phyloP scores from a whole-genome alignment of 2,797 vertebrate species.

The Limosa lapponica region DNA sequence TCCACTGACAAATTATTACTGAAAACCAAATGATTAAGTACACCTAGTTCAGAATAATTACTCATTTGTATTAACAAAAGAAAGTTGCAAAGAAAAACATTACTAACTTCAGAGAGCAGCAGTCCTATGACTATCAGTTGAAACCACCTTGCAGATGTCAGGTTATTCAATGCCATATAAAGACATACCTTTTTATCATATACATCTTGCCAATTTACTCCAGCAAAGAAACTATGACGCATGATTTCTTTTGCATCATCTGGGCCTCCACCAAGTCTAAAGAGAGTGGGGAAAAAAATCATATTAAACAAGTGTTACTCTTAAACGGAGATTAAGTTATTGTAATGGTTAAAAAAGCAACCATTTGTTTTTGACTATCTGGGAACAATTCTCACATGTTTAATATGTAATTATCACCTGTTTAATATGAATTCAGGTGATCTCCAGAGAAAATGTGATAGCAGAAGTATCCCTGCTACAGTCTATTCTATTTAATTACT shows the following conservation, averaged over 20 bases:
- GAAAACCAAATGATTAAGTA: not conserved
- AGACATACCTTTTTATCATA: slow-evolving; percentile 95
- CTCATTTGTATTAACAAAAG: not conserved
- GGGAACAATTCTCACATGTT: not conserved
- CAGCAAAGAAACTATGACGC: slow-evolving; percentile 96
- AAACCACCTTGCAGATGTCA: not conserved
- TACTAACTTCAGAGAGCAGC: not conserved
- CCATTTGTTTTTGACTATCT: not conserved
- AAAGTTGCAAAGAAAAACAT: not conserved
- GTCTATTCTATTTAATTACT: not conserved
- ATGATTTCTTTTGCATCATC: slow-evolving; percentile 99
- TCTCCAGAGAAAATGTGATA: not conserved
- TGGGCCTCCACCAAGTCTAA: slow-evolving; percentile 94
- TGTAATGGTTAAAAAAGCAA: not conserved
- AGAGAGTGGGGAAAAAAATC: not conserved
- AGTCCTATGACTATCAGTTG: not conserved
- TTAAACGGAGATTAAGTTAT: not conserved
- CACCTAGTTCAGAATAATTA: not conserved
- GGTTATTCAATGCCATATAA: not conserved
- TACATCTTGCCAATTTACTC: slow-evolving; percentile 95
- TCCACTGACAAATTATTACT: not conserved
- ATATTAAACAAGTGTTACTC: slow-evolving; percentile 26
- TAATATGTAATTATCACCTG: not conserved
- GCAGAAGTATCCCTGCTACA: not conserved
- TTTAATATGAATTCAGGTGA: not conserved